These are phyloP conservation scores for Mormyrus hasselquistii DNA, from an alignment of 2,797 vertebrate genomes.

Conservation along the genomic window DNA sequence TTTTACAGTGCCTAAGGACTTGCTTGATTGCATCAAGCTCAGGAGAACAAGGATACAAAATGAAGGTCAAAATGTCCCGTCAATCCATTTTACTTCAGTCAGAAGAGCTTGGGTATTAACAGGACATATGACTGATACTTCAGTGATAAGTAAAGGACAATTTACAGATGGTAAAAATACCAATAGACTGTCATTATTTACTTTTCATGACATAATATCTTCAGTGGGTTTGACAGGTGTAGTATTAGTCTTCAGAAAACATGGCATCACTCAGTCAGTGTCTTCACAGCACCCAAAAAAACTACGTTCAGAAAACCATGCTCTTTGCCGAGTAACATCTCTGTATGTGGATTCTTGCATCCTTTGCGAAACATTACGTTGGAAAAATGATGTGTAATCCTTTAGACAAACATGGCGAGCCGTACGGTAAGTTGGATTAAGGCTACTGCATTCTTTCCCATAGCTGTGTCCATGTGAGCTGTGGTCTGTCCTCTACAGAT, in stretches of 20 bases:
- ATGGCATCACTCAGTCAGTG: neutral
- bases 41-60: neutral
- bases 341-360: neutral
- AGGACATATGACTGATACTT: neutral
- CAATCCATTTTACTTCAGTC: neutral
- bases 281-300: neutral
- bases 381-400: neutral
- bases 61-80: neutral
- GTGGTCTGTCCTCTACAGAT: neutral
- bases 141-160: neutral
- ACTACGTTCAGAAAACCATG: neutral
- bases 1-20: neutral
- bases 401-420: neutral
- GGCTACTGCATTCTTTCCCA: neutral
- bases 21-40: neutral
- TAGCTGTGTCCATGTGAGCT: neutral
- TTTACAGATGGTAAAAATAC: neutral
- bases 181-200: neutral
- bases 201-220: neutral
- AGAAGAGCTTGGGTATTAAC: neutral
- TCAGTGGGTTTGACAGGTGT: neutral
- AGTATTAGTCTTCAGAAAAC: neutral
- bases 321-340: neutral
- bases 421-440: neutral
- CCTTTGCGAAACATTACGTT: neutral